These are phyloP conservation scores for Plecturocebus donacophilus DNA, from an alignment of 2,113 vertebrate genomes.

Conservation along the genomic window DNA sequence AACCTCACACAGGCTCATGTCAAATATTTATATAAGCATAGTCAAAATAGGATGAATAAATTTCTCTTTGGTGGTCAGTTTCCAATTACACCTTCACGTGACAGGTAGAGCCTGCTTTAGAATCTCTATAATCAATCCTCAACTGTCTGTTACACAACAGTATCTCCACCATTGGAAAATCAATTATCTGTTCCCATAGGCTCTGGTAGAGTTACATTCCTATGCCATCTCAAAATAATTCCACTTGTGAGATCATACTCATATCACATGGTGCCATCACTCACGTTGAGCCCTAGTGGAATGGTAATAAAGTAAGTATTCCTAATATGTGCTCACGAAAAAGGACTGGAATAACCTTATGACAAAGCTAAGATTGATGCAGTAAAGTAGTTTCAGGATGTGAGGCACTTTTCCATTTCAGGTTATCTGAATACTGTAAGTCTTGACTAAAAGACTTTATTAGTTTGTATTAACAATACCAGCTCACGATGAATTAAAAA, in stretches of 20 bases:
- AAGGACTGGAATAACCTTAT: background rate
- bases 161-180: background rate
- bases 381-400: background rate
- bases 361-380: background rate
- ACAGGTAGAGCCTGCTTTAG: background rate
- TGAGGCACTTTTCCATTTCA: background rate
- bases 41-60: slow-evolving; percentile 31
- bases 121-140: background rate
- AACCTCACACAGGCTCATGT: background rate
- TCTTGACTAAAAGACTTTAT: slow-evolving; percentile 12
- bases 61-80: slow-evolving; percentile 23
- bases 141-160: background rate
- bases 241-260: background rate
- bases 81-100: slow-evolving; percentile 3
- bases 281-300: background rate
- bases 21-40: background rate
- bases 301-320: background rate
- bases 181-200: slow-evolving; percentile 15
- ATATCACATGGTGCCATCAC: slow-evolving; percentile 34
- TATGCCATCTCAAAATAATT: slow-evolving; percentile 41
- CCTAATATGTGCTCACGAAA: background rate
- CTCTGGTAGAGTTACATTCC: background rate
- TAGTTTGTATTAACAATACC: background rate
- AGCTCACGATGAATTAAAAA: background rate
- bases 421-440: slow-evolving; percentile 15